Conservation (phyloP, 37 sponge, comb jelly and placozoan genomes). For the Tethya wilhelma region DNA sequence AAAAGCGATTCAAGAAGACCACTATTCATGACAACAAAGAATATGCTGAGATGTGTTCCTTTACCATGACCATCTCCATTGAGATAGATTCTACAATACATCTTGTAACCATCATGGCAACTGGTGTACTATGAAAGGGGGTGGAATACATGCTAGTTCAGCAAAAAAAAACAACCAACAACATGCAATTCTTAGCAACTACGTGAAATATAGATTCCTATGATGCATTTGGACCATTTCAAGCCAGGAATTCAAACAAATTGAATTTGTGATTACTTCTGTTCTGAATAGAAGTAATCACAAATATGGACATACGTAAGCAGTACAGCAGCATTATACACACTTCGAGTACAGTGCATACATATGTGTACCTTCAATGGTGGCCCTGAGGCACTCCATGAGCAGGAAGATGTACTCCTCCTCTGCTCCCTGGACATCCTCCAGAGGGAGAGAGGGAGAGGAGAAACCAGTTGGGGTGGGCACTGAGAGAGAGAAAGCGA, state of each 20-base stretch:
- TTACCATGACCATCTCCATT: constrained; percentile 83
- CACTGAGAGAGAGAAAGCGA: too few species aligned
- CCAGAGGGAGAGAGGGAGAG: constrained; percentile 48
- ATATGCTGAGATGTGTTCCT: constrained; percentile 67
- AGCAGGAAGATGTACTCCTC: constrained; percentile 80
- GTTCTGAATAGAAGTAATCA: too few species aligned
- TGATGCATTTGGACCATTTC: too few species aligned
- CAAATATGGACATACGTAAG: too few species aligned
- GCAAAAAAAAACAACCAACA: too few species aligned
- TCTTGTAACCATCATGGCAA: constrained; percentile 76
- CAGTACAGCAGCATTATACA: too few species aligned
- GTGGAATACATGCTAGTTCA: constrained; percentile 76
- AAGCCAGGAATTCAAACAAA: too few species aligned
- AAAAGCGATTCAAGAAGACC: too few species aligned
- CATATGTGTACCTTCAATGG: constrained; percentile 37
- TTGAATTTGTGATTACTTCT: too few species aligned
- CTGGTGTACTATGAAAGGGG: constrained; percentile 78
- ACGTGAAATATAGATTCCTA: too few species aligned
- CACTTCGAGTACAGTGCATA: too few species aligned
- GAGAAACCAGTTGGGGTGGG: background rate
- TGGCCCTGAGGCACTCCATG: constrained; percentile 80
- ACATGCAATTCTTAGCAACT: too few species aligned
- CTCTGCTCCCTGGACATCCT: constrained; percentile 34
- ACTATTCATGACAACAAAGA: constrained; percentile 86
- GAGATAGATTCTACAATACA: constrained; percentile 74